Evolutionary conservation across 1,140 invertebrate species (phyloP), one percentile per base, ranked within the genome.

Genomic region (Tetragnatha versicolor): DNA sequence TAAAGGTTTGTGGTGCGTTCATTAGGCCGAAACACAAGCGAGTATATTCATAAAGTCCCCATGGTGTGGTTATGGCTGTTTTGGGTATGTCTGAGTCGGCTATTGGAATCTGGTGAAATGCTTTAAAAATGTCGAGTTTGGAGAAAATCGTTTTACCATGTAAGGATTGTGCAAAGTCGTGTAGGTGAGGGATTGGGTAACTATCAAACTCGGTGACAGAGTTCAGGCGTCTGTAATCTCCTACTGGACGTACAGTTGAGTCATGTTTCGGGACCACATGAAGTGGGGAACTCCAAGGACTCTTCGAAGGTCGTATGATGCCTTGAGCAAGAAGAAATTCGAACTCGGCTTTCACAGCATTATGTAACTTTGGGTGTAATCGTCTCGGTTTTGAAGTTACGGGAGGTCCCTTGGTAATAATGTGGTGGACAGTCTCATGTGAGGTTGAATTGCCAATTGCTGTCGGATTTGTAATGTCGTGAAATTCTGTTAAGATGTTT

Each of bases 241-340:
- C 80, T 7, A 45, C 42, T 12, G 66, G 61, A 1, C 80, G 6
- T 27, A 78, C 39, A 9, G 77, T 66, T 39, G n/a, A 58, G 14
- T 12, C 42, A n/a, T 31, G 39, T 47, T 83, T 83, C 0, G 76
- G 81, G 29, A 84, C 82, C 37, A 83, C 66, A 80, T 83, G 82
- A 7, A 83, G 49, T 9, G 77, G 81, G 10, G 83, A 83, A 5
- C 75, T 45, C 69, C 63, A 83, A 7, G 25, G 29, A 35, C 79
- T 83, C 5, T 39, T 63, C 9, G 80, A 83, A 17, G 63, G 82
- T 5, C 80, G 80, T 9, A 83, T 75, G 20, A 82, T 72, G 0
- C 65, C 80, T 14, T 53, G 60, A 14, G 6, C 39, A 2, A 72
- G 22, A 29, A 80, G n/a, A 31, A 79, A 45, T 53, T 81, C 33